These are phyloP conservation scores for Gopherus evgoodei DNA, from an alignment of 2,113 vertebrate genomes.

Conservation along the genomic window DNA sequence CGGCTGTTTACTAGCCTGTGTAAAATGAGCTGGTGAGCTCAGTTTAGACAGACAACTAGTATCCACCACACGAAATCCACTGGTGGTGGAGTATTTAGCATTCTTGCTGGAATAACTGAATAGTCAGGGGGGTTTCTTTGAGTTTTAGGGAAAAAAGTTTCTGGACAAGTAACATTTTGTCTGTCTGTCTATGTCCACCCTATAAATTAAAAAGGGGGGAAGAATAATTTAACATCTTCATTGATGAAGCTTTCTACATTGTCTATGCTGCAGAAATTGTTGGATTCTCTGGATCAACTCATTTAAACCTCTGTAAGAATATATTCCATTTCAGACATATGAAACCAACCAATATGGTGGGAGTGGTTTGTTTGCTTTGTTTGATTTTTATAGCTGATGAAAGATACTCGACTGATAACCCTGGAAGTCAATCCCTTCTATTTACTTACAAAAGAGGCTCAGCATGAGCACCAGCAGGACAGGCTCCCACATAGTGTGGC, in stretches of 20 bases:
- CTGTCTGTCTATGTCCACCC: no score
- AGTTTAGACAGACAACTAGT: neutral
- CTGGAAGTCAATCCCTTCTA: neutral
- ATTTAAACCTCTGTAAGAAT: neutral
- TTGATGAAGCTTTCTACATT: neutral
- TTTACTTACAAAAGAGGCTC: neutral
- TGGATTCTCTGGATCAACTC: neutral
- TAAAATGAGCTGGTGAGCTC: neutral
- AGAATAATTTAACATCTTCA: neutral
- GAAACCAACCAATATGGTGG: neutral
- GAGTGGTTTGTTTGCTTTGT: fast-evolving
- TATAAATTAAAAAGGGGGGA: neutral
- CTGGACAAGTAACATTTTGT: neutral
- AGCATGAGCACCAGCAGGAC: neutral
- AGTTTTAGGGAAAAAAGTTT: neutral
- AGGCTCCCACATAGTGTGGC: neutral
- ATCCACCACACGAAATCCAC: fast-evolving
- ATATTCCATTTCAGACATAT: neutral
- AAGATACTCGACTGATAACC: neutral
- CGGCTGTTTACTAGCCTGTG: neutral
- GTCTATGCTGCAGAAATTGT: neutral
- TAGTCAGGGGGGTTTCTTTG: neutral
- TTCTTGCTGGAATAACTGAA: neutral
- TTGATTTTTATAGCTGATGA: neutral
- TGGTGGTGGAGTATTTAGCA: neutral